These are phyloP conservation scores for Scaptomyza cyrtandrae DNA, from an alignment of 2,888 invertebrate genomes.

Conservation along the genomic window DNA sequence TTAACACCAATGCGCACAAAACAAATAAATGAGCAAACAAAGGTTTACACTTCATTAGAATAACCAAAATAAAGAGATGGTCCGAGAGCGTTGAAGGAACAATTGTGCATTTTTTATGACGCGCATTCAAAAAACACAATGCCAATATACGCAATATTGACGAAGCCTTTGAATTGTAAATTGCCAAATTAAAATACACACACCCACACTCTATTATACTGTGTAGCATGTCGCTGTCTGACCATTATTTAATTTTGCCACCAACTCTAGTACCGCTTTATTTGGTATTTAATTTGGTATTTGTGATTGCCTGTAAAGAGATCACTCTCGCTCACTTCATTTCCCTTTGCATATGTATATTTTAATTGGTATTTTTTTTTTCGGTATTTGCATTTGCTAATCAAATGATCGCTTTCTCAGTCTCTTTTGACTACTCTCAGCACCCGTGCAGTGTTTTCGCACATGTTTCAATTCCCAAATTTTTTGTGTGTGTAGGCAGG, in stretches of 20 bases:
- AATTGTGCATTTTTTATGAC: neutral
- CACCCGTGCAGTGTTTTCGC: neutral
- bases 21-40: neutral
- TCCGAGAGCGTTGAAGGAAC: no score
- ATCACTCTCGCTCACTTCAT: neutral
- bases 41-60: neutral
- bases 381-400: neutral
- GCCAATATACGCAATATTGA: neutral
- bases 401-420: neutral
- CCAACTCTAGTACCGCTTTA: neutral
- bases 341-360: neutral
- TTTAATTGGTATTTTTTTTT: neutral
- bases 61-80: no score
- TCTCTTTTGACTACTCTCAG: neutral
- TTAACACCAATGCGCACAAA: neutral
- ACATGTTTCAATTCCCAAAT: neutral
- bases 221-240: neutral
- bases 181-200: neutral
- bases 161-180: neutral
- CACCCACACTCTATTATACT: neutral
- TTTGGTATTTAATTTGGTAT: slow-evolving; percentile 2
- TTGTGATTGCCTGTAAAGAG: neutral
- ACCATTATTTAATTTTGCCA: neutral
- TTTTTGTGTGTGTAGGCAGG: neutral
- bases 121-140: neutral